phyloP scores from a whole-genome alignment of 2,797 vertebrate genomes.

The Cephalopachus bancanus region DNA sequence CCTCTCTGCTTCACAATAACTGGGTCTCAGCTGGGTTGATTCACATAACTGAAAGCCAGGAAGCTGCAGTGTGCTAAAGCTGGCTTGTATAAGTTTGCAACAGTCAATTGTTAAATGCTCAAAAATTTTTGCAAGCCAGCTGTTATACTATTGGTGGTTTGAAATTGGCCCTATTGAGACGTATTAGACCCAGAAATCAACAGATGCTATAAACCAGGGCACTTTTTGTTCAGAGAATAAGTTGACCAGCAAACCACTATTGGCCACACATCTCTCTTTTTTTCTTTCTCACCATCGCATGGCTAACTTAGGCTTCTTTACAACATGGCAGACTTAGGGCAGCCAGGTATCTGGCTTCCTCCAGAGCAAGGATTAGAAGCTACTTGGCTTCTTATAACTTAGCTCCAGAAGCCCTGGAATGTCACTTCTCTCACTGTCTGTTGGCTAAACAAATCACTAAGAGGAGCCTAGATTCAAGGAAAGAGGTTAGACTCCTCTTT shows the following conservation, averaged over 20 bases:
- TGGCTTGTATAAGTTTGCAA: background rate
- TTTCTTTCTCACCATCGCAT: background rate
- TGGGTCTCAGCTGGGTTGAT: background rate
- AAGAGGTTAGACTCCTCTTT: background rate
- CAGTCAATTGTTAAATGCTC: background rate
- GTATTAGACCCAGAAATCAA: slow-evolving; percentile 20
- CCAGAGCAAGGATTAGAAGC: background rate
- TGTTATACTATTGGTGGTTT: background rate
- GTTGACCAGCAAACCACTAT: background rate
- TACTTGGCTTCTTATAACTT: background rate
- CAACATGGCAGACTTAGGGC: background rate
- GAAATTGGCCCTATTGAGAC: background rate
- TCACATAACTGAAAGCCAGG: background rate
- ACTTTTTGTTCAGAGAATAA: background rate
- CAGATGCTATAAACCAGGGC: background rate
- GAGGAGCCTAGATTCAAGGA: background rate
- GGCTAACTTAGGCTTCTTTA: background rate
- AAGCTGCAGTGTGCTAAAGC: background rate
- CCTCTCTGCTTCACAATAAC: background rate
- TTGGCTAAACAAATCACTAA: background rate
- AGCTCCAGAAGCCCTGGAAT: background rate
- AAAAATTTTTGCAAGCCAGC: background rate
- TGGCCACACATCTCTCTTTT: background rate
- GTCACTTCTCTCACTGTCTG: background rate
- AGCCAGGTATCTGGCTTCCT: background rate